These are phyloP conservation scores for Emydura subglobosa DNA, from an alignment of 2,113 vertebrate species.

Conservation along the genomic window DNA sequence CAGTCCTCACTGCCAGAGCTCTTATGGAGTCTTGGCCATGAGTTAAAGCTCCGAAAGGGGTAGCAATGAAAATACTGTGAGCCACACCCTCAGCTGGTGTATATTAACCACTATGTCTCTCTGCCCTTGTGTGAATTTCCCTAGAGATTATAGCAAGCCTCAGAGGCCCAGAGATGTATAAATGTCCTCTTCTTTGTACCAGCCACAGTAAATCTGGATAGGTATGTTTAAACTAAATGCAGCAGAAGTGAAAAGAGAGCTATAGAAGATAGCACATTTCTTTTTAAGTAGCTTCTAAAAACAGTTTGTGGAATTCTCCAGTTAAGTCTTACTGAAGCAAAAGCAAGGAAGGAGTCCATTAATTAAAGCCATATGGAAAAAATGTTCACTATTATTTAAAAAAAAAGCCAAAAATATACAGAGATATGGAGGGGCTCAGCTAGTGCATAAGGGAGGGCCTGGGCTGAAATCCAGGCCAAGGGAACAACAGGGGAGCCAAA, in stretches of 20 bases:
- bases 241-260: not conserved
- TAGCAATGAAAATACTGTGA: not conserved
- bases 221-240: slow-evolving; percentile 3
- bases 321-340: slow-evolving; percentile 23
- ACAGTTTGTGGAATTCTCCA: slow-evolving; percentile 29
- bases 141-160: not conserved
- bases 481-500: slow-evolving; percentile 56
- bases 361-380: slow-evolving; percentile 62
- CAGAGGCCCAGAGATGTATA: not conserved
- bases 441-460: slow-evolving; percentile 32
- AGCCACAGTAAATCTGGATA: not conserved
- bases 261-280: not conserved
- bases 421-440: slow-evolving; percentile 36
- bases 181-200: not conserved
- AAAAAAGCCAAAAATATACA: slow-evolving; percentile 11
- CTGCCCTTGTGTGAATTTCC: not conserved
- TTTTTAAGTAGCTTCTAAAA: slow-evolving; percentile 31
- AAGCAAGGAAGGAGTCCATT: slow-evolving; percentile 10
- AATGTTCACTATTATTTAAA: not conserved
- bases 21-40: not conserved
- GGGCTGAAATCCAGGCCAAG: slow-evolving; percentile 28
- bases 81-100: too few relatives aligned
- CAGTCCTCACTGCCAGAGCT: not conserved
- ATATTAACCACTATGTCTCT: not conserved
- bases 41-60: not conserved